phyloP scores from a whole-genome alignment of 2,113 vertebrate genomes.

The Oncorhynchus clarkii region DNA sequence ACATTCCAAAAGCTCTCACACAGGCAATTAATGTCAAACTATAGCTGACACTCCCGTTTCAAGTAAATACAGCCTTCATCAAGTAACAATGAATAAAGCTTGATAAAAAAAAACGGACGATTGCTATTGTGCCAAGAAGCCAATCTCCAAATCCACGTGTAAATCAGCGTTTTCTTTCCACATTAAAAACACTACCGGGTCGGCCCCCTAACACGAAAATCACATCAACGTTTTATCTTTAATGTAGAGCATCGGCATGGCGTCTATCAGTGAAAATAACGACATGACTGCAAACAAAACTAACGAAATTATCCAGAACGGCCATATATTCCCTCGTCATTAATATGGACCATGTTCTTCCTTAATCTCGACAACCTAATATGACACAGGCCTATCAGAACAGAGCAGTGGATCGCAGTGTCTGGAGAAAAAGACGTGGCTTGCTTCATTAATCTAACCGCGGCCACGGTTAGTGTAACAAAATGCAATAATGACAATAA shows the following conservation, averaged over 20 bases:
- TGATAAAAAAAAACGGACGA: neutral
- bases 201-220: constrained; percentile 78
- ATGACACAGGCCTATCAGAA: constrained; percentile 56
- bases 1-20: no score
- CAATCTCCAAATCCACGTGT: constrained; percentile 45
- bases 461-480: constrained; percentile 78
- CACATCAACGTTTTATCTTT: constrained; percentile 84
- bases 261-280: constrained; percentile 79
- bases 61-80: no score
- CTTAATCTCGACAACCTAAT: constrained; percentile 86
- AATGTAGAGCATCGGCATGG: constrained; percentile 80
- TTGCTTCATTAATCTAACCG: constrained; percentile 84
- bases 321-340: constrained; percentile 82
- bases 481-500: constrained; percentile 46
- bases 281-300: constrained; percentile 80
- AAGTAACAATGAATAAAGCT: neutral
- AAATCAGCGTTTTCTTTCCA: neutral
- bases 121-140: neutral
- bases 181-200: constrained; percentile 17
- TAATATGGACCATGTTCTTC: constrained; percentile 84
- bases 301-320: constrained; percentile 87
- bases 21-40: no score
- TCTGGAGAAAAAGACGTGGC: constrained; percentile 28
- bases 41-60: no score
- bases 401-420: neutral